Evolutionary conservation across 1,140 invertebrate species (phyloP).

Genomic region (Drosophila chauvacae): DNA sequence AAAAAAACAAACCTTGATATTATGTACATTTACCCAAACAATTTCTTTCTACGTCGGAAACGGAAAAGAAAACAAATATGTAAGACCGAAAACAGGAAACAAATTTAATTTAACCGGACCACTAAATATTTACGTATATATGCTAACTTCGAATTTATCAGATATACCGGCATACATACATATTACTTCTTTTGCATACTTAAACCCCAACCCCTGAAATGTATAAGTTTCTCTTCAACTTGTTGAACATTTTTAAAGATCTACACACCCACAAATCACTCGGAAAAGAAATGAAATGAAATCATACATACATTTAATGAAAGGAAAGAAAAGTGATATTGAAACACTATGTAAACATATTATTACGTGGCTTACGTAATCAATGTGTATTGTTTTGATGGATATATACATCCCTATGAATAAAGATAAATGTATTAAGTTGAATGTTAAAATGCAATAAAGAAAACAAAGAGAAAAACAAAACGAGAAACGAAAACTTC

Average conservation of each 20-base stretch:
- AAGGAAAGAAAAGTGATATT: constrained; percentile 74
- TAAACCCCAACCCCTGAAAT: constrained; percentile 31
- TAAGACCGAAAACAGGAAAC: constrained; percentile 35
- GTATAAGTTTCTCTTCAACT: constrained; percentile 48
- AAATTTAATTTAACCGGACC: constrained; percentile 75
- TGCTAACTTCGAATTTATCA: constrained; percentile 78
- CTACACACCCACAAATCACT: constrained; percentile 43
- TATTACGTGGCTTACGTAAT: constrained; percentile 70
- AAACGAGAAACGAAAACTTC: not conserved
- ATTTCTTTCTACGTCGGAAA: constrained; percentile 30
- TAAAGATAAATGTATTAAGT: constrained; percentile 77
- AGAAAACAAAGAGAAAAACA: constrained; percentile 53
- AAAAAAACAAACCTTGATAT: constrained; percentile 61
- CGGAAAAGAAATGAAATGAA: constrained; percentile 19
- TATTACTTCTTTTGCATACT: constrained; percentile 71
- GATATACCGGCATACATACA: constrained; percentile 54
- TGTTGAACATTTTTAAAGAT: constrained; percentile 67
- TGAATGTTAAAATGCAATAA: constrained; percentile 74
- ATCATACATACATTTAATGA: constrained; percentile 33
- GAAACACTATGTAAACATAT: constrained; percentile 76
- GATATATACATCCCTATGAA: constrained; percentile 76
- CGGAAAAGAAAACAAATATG: constrained; percentile 14
- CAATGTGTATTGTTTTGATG: constrained; percentile 75
- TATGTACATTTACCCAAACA: constrained; percentile 62
- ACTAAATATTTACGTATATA: constrained; percentile 57